A percentile compares a stretch with the other conserved stretches of the same genome.
These are phyloP conservation scores for Pluvialis apricaria DNA, from an alignment of 2,113 vertebrate species.

Conservation along the genomic window DNA sequence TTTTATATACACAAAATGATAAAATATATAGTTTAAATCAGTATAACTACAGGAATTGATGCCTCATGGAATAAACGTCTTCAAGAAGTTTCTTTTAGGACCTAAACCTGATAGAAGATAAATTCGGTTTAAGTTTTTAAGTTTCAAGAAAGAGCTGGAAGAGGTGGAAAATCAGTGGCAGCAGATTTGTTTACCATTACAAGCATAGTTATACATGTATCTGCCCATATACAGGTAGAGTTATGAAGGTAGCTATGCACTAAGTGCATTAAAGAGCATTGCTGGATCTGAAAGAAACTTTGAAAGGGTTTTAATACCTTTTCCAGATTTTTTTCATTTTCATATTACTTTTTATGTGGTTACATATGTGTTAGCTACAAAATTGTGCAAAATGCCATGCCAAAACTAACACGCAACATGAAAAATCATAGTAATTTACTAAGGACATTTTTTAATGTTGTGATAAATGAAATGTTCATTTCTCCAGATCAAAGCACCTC, in stretches of 20 bases:
- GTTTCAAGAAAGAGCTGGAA: not conserved
- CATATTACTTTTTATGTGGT: not conserved
- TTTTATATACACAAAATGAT: not conserved
- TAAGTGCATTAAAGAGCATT: not conserved
- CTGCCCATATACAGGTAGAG: not conserved
- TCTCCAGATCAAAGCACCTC: not conserved
- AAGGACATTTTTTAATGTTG: not conserved
- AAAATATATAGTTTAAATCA: not conserved
- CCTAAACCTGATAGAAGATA: not conserved
- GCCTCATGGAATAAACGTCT: not conserved
- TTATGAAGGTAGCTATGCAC: not conserved
- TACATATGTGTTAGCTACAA: not conserved
- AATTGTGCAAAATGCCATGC: not conserved
- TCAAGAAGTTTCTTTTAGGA: not conserved
- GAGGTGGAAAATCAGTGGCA: not conserved
- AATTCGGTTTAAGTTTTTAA: not conserved
- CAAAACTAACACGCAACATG: conserved; percentile 21
- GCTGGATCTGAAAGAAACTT: not conserved
- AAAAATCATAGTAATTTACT: not conserved
- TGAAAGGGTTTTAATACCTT: not conserved
- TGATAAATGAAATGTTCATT: not conserved
- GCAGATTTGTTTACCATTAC: not conserved
- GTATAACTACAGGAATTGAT: not conserved
- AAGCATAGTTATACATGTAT: not conserved
- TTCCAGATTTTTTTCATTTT: not conserved